These are phyloP conservation scores for Panagrolaimus sp. DNA, from an alignment of 1,140 invertebrate species.

Conservation along the genomic window DNA sequence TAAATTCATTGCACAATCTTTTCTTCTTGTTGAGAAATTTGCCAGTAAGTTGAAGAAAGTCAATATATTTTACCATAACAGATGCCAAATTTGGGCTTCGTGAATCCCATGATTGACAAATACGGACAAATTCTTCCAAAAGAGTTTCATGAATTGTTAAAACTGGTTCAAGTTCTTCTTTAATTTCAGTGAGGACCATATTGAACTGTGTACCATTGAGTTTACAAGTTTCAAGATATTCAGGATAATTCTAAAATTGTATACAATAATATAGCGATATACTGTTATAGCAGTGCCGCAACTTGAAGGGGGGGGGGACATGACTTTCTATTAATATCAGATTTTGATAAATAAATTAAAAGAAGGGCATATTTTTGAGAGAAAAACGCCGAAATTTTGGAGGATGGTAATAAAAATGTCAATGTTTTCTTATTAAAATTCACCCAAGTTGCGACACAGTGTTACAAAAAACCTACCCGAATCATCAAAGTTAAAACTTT, in stretches of 20 bases:
- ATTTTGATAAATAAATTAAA: too few relatives aligned
- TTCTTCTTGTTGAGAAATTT: background rate
- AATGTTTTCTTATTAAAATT: too few relatives aligned
- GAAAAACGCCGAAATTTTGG: too few relatives aligned
- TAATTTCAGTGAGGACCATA: background rate
- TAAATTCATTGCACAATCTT: background rate
- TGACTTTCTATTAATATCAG: too few relatives aligned
- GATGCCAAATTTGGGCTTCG: background rate
- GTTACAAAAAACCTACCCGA: background rate
- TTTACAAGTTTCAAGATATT: slow-evolving; percentile 1
- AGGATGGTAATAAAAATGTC: too few relatives aligned
- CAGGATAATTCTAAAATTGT: background rate
- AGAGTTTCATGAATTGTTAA: background rate
- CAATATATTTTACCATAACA: background rate
- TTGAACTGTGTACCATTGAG: background rate
- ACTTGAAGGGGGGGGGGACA: too few relatives aligned
- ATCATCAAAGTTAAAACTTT: background rate
- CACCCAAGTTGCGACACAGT: too few relatives aligned
- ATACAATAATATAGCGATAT: too few relatives aligned
- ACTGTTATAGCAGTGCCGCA: too few relatives aligned
- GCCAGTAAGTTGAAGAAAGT: background rate
- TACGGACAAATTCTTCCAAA: background rate
- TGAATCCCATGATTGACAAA: background rate
- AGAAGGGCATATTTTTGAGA: too few relatives aligned
- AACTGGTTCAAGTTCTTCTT: background rate